Percentiles rank a stretch among this genome's conserved stretches.
phyloP scores from a whole-genome alignment of 2,888 invertebrate genomes.

The Harpalus rufipes region DNA sequence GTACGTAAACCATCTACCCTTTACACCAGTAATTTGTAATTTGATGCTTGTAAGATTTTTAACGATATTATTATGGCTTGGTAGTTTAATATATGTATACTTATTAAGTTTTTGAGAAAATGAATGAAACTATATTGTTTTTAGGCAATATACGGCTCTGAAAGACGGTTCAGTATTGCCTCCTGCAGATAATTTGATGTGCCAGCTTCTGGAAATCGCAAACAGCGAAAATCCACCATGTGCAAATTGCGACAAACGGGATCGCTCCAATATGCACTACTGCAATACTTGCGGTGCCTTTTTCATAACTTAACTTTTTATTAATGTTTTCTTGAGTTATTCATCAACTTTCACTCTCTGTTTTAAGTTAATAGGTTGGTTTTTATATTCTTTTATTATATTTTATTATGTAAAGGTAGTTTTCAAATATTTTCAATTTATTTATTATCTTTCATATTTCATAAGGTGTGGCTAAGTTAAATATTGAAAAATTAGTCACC shows the following conservation, averaged over 20 bases:
- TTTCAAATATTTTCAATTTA: constrained; percentile 7
- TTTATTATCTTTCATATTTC: neutral
- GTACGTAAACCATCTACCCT: constrained; percentile 13
- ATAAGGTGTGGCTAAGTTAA: neutral
- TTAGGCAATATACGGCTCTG: constrained; percentile 81
- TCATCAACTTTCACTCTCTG: constrained; percentile 56
- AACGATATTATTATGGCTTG: constrained; percentile 16
- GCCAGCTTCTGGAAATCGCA: constrained; percentile 85
- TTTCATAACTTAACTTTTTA: constrained; percentile 65
- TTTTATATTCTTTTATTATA: constrained; percentile 41
- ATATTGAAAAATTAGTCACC: neutral
- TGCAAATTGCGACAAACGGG: constrained; percentile 88
- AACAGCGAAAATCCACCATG: constrained; percentile 86
- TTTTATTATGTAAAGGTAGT: constrained; percentile 1
- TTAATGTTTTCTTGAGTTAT: constrained; percentile 66
- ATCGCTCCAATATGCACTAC: constrained; percentile 86
- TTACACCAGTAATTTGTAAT: constrained; percentile 30
- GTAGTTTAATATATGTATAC: neutral
- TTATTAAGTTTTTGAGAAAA: neutral
- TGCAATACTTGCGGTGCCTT: constrained; percentile 86
- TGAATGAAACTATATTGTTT: constrained; percentile 57
- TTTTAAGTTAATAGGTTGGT: constrained; percentile 68
- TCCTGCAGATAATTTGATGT: constrained; percentile 83
- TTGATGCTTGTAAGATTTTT: constrained; percentile 24
- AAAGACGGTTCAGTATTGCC: constrained; percentile 82